Base-by-base conservation (phyloP, 2,113 vertebrate species). In the Oxyura jamaicensis region DNA sequence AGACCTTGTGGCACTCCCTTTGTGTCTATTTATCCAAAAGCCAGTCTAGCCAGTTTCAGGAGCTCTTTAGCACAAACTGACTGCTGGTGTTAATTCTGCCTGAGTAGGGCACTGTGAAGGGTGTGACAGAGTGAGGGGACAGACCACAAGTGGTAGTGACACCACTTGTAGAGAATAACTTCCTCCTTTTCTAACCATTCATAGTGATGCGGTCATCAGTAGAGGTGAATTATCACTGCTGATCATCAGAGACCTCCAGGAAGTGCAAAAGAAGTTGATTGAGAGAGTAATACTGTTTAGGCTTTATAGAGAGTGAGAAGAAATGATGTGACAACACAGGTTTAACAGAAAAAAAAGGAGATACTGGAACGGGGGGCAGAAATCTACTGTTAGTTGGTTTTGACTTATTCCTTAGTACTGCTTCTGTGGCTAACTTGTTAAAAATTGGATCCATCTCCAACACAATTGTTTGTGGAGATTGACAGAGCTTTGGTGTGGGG, bases 31-130 rank as follows among this genome's bases (percentile, higher is more conserved):
- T 93, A 36, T 89, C 71, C 62, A 85, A 72, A 90, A 95, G 66
- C 94, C 63, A 63, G 96, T 95, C 77, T 59, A 73, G 75, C 95
- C 63, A 77, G 87, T 93, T 96, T 86, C 53, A 69, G 80, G 53
- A 83, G 58, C 44, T 72, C 48, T 87, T 73, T n/a, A 73, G 53
- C n/a, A 23, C 62, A 82, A 35, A n/a, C 26, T 16, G 23, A 52
- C 23, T 0, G 0, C 36, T 80, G 3, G 2, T 3, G 33, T 58
- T 69, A 36, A 14, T 95, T 91, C 36, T 89, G 66, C 58, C 33
- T 90, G 50, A 36, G 35, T 11, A 44, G 73, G 33, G 42, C 56
- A 41, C 39, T 31, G 5, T 22, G 74, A 65, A 35, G 59, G 55
- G 36, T 82, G 31, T 39, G 58, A 33, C 48, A 63, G 42, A 21